Evolutionary conservation across 1,140 invertebrate genomes (phyloP).

Genomic region (Phortica variegata): DNA sequence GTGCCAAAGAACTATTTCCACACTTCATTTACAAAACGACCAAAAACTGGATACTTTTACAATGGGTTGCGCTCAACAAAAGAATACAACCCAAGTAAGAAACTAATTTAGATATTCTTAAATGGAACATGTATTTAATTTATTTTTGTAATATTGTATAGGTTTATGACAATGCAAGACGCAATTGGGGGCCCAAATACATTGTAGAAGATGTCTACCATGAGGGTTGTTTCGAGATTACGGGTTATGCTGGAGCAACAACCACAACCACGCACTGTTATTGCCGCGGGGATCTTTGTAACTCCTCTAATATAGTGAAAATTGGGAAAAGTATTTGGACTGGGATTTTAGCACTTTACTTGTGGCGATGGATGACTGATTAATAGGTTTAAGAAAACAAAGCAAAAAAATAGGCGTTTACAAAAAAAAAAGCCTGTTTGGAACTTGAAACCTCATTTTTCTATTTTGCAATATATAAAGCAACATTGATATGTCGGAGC

Average conservation of each 20-base stretch:
- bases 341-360: conserved; percentile 62
- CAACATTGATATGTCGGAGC: too few relatives aligned
- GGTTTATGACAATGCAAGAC: conserved; percentile 59
- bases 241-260: conserved; percentile 63
- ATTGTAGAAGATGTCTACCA: conserved; percentile 66
- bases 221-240: conserved; percentile 66
- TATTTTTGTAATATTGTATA: conserved; percentile 11
- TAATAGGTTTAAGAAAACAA: too few relatives aligned
- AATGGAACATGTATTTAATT: conserved; percentile 1
- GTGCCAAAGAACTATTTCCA: conserved; percentile 73
- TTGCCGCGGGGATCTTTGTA: conserved; percentile 68
- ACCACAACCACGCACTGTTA: conserved; percentile 67
- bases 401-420: too few relatives aligned
- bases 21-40: conserved; percentile 64
- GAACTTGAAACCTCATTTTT: too few relatives aligned
- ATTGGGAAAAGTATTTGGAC: too few relatives aligned
- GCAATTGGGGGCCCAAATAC: conserved; percentile 64
- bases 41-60: conserved; percentile 65
- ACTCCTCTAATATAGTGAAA: conserved; percentile 62
- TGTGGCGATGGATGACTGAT: conserved; percentile 30
- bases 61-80: conserved; percentile 73
- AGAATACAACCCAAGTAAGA: conserved; percentile 61
- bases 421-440: too few relatives aligned
- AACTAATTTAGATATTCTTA: conserved; percentile 1
- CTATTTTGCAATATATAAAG: too few relatives aligned